Base-by-base conservation (phyloP, 2,888 invertebrate genomes). In the Mythimna albipuncta region DNA sequence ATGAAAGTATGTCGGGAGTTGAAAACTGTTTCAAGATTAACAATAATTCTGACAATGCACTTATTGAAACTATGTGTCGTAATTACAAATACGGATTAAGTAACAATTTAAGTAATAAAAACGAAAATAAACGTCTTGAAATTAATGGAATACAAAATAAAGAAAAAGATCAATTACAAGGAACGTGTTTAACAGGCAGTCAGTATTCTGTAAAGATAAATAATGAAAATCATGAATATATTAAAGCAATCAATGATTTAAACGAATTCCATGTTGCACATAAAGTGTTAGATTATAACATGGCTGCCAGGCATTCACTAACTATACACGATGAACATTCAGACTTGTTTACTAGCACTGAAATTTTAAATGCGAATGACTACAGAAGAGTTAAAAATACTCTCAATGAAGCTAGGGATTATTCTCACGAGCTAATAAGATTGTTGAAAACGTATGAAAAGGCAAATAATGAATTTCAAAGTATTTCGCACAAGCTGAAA, bases 381-480 rank as follows among this genome's bases (percentile, higher is more conserved):
- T 87, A 88, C 67, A 79, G 83, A 69, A 88, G 87, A 75, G 79
- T 89, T 50, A 78, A 83, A 52, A 88, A 86, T 75, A 89, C 89
- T 35, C 81, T 93, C 69, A 68, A 86, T 69, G 86, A 91, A 83
- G 88, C 93, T 35, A 90, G 89, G 62, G 80, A 72, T 10, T 91
- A 90, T 84, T 89, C 92, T 65, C 64, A 76, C 19, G 84, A 92
- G 32, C 76, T 93, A 21, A 72, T 86, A 16, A 79, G 81, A 70
- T 80, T 93, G 62, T 87, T 94, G 69, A 82, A 90, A 61, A 88
- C 85, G 70, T 93, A 91, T 83, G 91, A 94, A 86, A 91, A 85
- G 72, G 93, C 91, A 21, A 93, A 93, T 75, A 85, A 75, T 63
- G 90, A 92, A 71, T 92, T 92, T 75, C 81, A 89, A 74, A 91